Evolutionary conservation across 2,888 invertebrate species (phyloP), one percentile per base, ranked within the genome.

Genomic region (Agriopis aurantiaria): DNA sequence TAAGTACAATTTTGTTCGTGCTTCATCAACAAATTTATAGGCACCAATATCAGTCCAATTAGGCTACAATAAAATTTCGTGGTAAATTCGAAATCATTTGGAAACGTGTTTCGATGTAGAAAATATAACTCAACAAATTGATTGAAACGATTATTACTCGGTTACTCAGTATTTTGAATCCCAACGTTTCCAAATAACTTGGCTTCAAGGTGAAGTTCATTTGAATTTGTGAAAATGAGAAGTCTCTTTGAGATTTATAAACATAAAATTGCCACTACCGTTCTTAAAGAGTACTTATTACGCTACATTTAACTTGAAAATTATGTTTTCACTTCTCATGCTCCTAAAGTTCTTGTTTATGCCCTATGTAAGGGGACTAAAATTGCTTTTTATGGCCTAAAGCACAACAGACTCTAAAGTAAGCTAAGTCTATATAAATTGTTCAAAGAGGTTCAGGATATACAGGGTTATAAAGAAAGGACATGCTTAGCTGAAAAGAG

Each of bases 21-120:
- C 60, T 68, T 75, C 65, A 68, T 73, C 67, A 68, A 69, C 68
- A 57, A 70, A 64, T 71, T 73, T 72, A 75, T 68, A 69, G 75
- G 63, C 65, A 68, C 65, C 68, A 71, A 66, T 68, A 69, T 56
- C 68, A 69, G 52, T 60, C 64, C 68, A 72, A 72, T 72, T 72
- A 74, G 68, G 55, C 55, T 52, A 69, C 48, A 69, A 74, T 72
- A 65, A 70, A 74, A 70, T 69, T 65, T 48, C 43, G 69, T 67
- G 48, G 66, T 69, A 68, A 65, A 70, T 55, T 66, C 66, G 59
- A 74, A 71, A 71, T 71, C 61, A 71, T 59, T 70, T 58, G 49
- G 52, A 67, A 71, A 71, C 66, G 59, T 71, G 70, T 71, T 71
- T 67, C 63, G 49, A 48, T 56, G 49, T 59, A 64, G 71, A 65